phyloP scores from a whole-genome alignment of 2,888 invertebrate genomes.

The Halocaridina rubra region DNA sequence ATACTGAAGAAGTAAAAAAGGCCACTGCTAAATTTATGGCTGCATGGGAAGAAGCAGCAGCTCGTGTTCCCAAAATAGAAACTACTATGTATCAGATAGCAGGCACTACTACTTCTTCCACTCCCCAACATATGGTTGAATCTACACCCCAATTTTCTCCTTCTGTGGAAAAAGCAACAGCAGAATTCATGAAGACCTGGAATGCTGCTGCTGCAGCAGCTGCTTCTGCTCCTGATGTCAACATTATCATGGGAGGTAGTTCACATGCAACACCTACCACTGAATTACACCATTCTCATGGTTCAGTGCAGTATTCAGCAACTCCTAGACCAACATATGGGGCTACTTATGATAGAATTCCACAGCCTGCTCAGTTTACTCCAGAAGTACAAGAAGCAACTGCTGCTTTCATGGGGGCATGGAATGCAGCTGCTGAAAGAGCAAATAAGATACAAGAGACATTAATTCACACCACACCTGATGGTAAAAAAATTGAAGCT shows the following conservation, averaged over 20 bases:
- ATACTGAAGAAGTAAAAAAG: background rate
- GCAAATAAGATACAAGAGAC: background rate
- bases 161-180: conserved; percentile 15
- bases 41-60: background rate
- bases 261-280: too few relatives aligned
- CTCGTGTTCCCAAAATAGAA: background rate
- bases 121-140: background rate
- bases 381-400: background rate
- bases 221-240: conserved; percentile 38
- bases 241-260: conserved; percentile 36
- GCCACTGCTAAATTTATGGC: background rate
- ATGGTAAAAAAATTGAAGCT: background rate
- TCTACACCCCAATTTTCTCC: conserved; percentile 17
- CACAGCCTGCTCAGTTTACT: background rate
- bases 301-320: too few relatives aligned
- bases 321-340: too few relatives aligned
- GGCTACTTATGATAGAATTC: background rate
- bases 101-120: background rate
- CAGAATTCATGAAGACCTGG: conserved; percentile 45
- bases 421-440: background rate
- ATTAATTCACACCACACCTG: background rate
- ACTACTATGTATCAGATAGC: background rate
- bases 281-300: too few relatives aligned
- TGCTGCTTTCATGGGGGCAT: background rate
- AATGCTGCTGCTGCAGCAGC: conserved; percentile 48